phyloP scores from a whole-genome alignment of 1,140 invertebrate genomes.

The Magallana gigas region DNA sequence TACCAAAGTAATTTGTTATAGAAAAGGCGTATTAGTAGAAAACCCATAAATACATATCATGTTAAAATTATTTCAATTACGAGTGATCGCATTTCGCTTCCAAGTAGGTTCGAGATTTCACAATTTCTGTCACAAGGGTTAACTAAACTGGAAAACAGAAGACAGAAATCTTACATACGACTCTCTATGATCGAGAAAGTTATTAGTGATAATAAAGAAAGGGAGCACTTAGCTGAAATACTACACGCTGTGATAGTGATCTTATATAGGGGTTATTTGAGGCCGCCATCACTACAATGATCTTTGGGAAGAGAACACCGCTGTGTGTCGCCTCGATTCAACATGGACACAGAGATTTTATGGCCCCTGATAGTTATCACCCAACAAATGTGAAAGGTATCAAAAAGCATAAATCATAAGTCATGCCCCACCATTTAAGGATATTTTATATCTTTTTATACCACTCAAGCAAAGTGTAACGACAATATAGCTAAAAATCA shows the following conservation, averaged over 20 bases:
- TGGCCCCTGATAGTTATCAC: background rate
- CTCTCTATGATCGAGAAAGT: background rate
- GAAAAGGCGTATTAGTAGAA: background rate
- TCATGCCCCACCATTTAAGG: background rate
- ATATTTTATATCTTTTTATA: background rate
- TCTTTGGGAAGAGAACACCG: background rate
- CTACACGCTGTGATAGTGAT: background rate
- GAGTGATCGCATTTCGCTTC: background rate
- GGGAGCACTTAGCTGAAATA: conserved; percentile 7
- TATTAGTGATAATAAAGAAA: background rate
- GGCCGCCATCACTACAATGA: background rate
- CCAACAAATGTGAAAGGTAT: background rate
- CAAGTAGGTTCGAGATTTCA: background rate
- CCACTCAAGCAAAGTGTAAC: background rate
- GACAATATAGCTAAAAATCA: background rate
- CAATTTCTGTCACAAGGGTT: background rate
- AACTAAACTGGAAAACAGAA: background rate
- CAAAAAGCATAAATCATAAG: conserved; percentile 12
- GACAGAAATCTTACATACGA: background rate
- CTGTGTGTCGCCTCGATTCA: background rate
- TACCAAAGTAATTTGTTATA: background rate
- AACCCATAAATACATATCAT: background rate
- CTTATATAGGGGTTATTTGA: background rate
- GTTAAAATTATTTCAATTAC: background rate
- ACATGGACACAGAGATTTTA: background rate